Base-by-base conservation (phyloP, 2,113 vertebrate genomes). In the Colistium nudipinnis region DNA sequence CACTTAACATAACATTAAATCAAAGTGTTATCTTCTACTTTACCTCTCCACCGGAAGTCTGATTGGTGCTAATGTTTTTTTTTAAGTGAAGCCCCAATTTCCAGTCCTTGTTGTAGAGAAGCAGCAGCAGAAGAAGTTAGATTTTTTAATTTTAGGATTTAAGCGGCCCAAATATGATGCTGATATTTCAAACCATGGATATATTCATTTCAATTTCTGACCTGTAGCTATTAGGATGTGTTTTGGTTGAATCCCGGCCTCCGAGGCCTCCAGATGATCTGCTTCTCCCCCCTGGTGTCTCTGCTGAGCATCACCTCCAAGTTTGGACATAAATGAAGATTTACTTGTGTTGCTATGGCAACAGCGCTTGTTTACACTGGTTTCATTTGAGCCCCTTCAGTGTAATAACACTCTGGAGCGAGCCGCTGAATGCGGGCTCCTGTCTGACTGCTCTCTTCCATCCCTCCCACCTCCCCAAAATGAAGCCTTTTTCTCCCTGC, bases 331-430 rank as follows among this genome's bases (percentile, higher is more conserved):
- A 53, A 76, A 35, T 62, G 49, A 60, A 38, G 69, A 77, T 89
- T 87, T 76, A 69, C n/a, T 64, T 47, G 25, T n/a, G 87, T 92
- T 78, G 54, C 88, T 81, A 49, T 2, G 90, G 89, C 49, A 80
- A 90, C 79, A 4, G 69, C 75, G 12, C 82, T 74, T 91, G 77
- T 88, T 92, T 91, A 82, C 84, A 80, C 56, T 61, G 20, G 71
- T 85, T 81, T 83, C 74, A 76, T 84, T 69, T 60, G 60, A 64
- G 28, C 75, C 68, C 74, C 69, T 28, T 2, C 65, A 65, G 84
- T 90, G 81, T 76, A 87, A 85, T 84, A 83, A 86, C 74, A 84
- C 75, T 78, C 81, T 10, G 33, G 45, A 78, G 81, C 72, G 75
- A 80, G 47, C 41, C 19, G 25, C 38, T 31, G 22, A 53, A 74